phyloP scores from a whole-genome alignment of 2,113 vertebrate species.

The Haemorhous mexicanus region DNA sequence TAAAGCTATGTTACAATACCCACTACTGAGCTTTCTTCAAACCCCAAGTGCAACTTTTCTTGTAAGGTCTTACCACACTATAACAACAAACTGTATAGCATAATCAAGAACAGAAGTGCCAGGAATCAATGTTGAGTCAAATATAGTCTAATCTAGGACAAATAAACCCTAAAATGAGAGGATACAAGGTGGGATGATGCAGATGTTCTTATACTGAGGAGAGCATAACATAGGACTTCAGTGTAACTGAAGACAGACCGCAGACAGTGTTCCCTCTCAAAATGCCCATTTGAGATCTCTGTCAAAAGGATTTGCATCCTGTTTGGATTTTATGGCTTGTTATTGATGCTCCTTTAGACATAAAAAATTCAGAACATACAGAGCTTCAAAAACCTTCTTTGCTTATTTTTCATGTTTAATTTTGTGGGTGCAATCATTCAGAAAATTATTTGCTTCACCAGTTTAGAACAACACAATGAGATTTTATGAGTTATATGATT shows the following conservation, averaged over 20 bases:
- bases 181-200: neutral
- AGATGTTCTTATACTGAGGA: neutral
- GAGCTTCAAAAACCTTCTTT: neutral
- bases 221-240: neutral
- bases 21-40: neutral
- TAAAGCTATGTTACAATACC: neutral
- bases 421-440: neutral
- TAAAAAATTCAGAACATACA: neutral
- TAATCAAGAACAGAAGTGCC: neutral
- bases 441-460: neutral
- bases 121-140: neutral
- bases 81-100: neutral
- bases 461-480: neutral
- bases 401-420: neutral
- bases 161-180: neutral
- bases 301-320: neutral
- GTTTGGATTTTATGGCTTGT: neutral
- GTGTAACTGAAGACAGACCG: neutral
- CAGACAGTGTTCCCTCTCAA: neutral
- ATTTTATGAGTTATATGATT: neutral
- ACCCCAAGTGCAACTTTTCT: neutral
- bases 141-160: neutral
- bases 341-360: neutral
- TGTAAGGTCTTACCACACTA: neutral
- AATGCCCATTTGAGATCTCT: neutral